Conservation (phyloP, 37 sponge, comb jelly and placozoan species). For the Spongilla lacustris region DNA sequence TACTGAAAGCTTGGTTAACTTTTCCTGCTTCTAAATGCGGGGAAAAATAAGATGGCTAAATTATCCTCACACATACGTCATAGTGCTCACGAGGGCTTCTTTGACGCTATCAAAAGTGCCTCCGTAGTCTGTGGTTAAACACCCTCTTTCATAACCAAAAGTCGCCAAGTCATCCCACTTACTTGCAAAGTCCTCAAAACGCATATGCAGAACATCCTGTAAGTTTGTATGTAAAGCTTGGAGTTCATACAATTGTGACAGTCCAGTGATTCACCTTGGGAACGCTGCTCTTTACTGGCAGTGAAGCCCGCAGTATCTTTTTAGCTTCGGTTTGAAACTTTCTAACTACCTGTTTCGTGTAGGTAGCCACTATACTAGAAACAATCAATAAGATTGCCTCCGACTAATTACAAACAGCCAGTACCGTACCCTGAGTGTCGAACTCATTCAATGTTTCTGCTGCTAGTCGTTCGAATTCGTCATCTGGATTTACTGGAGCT, state of each 20-base stretch:
- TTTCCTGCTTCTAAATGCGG: neutral
- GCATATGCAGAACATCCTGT: neutral
- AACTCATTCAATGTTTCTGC: neutral
- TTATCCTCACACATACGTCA: neutral
- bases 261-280: slow-evolving; percentile 11
- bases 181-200: neutral
- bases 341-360: neutral
- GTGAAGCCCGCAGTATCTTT: neutral
- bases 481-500: neutral
- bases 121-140: neutral
- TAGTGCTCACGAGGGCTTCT: neutral
- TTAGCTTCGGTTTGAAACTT: slow-evolving; percentile 28
- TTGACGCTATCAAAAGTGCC: neutral
- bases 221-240: neutral
- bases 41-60: neutral
- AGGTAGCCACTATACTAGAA: slow-evolving; percentile 13
- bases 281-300: slow-evolving; percentile 15
- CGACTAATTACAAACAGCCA: neutral
- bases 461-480: neutral
- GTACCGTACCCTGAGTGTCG: neutral
- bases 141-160: neutral
- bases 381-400: neutral
- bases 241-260: too few species aligned
- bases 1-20: neutral
- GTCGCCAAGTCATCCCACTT: neutral